These are phyloP conservation scores for Tamandua tetradactyla DNA, from an alignment of 2,797 vertebrate genomes.

Conservation along the genomic window DNA sequence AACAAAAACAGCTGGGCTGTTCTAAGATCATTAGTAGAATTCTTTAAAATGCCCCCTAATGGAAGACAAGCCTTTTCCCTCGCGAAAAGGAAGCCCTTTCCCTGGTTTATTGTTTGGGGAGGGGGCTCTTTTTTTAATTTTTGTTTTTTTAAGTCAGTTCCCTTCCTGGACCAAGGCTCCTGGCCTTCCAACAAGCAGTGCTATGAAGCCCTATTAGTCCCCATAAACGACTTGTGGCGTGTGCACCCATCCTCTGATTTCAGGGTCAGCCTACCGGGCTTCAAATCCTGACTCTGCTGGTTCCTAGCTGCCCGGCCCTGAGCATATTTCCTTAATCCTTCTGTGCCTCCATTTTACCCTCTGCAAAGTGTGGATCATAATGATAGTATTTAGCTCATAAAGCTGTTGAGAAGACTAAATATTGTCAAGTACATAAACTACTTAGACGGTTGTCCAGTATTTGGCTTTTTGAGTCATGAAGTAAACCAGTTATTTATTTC, in stretches of 20 bases:
- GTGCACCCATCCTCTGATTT: rapidly evolving
- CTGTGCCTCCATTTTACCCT: not conserved
- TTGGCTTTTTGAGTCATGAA: not conserved
- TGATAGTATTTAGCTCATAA: not conserved
- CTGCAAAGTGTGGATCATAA: not conserved
- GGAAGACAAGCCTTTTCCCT: not conserved
- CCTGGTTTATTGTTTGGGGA: too few species aligned
- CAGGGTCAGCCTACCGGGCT: not conserved
- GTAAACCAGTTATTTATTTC: not conserved
- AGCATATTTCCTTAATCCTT: not conserved
- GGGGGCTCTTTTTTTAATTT: too few species aligned
- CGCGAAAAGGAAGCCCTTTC: too few species aligned
- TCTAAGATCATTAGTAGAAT: not conserved
- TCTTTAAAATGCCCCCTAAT: not conserved
- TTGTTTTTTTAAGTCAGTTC: not conserved
- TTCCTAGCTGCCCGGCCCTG: not conserved
- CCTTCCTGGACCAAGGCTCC: not conserved
- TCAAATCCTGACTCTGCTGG: not conserved
- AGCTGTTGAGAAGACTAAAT: not conserved
- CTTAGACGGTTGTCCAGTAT: not conserved
- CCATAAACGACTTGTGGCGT: too few species aligned
- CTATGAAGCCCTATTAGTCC: too few species aligned
- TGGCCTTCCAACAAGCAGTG: not conserved
- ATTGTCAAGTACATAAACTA: not conserved
- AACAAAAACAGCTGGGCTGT: not conserved